Evolutionary conservation across 2,888 invertebrate genomes (phyloP).

Genomic region (Argyra leucocephala): DNA sequence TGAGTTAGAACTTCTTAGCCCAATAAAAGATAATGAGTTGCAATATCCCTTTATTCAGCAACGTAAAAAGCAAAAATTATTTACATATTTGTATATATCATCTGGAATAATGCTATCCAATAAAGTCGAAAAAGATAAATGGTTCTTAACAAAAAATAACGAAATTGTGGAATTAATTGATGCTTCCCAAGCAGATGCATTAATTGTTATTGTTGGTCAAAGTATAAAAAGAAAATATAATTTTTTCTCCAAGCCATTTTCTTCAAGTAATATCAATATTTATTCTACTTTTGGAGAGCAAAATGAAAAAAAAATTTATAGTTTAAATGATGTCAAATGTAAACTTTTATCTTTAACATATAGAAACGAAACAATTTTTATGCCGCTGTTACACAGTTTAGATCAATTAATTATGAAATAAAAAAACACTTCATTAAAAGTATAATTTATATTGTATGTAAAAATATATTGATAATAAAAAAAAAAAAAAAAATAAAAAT

Average conservation of each 20-base stretch:
- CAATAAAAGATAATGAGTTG: background rate
- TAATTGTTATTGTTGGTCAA: background rate
- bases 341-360: background rate
- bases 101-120: background rate
- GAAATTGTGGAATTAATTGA: background rate
- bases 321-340: background rate
- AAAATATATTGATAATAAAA: too few relatives aligned
- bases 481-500: too few relatives aligned
- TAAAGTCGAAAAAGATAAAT: background rate
- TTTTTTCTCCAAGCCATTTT: background rate
- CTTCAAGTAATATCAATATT: background rate
- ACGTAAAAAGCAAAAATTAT: background rate
- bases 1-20: constrained; percentile 10
- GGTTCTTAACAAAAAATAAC: background rate
- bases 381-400: background rate
- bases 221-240: background rate
- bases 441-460: too few relatives aligned
- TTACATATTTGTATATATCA: background rate
- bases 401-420: background rate
- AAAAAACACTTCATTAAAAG: too few relatives aligned
- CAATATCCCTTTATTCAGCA: background rate
- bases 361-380: background rate
- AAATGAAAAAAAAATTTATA: background rate
- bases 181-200: background rate
- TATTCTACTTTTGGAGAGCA: background rate